Base-by-base conservation (phyloP, 2,888 invertebrate species). In the Dynastes tityus region DNA sequence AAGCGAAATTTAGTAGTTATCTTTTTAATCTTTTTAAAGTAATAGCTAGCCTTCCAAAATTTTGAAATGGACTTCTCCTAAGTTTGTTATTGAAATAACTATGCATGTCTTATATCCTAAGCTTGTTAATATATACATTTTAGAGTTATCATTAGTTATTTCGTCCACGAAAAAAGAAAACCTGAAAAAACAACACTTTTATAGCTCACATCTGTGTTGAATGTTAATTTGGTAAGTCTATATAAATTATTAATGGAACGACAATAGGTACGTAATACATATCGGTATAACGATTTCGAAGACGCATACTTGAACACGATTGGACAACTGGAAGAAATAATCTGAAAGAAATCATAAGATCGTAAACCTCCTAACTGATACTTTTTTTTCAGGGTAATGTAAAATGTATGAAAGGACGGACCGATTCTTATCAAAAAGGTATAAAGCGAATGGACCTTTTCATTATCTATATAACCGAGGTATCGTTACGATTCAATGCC, bases 371-470 rank as follows among this genome's bases (percentile, higher is more conserved):
- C 61, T 61, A 73, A 61, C 61, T 45, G 73, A 61, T 53, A 73
- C 58, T 73, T 61, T 73, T 73, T 45, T 73, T 73, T 73, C 73
- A 58, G 58, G 61, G 40, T 61, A 61, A 58, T 73, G 73, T 73
- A 73, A 73, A 73, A 73, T 73, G 73, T 61, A 73, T 73, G 73
- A 73, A 73, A 73, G 61, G 61, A 22, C 73, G 40, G 73, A 3
- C 37, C 71, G 71, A 73, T 61, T 73, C 40, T 58, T 73, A 73
- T 73, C 73, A 61, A 61, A 61, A 61, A 61, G 22, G 40, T 73
- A 73, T 40, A 73, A 45, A 61, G 45, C 61, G 58, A 70, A 70
- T 70, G 70, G 53, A 11, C 16, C 58, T 73, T 73, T 73, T 73
- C 73, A 61, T 73, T 73, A 73, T 73, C 73, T 61, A 45, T 61